Conservation (phyloP, 1,140 invertebrate genomes). For the Vanessa tameamea region DNA sequence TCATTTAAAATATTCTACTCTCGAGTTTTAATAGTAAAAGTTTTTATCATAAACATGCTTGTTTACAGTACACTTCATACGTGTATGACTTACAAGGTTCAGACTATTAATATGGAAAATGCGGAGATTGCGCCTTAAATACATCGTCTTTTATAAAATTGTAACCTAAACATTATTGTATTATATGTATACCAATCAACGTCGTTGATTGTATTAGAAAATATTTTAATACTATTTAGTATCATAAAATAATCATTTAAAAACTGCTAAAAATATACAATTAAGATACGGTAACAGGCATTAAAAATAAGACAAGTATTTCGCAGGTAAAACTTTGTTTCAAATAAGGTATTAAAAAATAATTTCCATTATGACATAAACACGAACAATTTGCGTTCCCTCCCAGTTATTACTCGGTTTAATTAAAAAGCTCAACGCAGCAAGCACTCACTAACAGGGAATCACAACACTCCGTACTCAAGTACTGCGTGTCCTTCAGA, state of each 20-base stretch:
- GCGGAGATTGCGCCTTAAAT: not conserved
- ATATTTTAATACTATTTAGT: too few species aligned
- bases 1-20: slow-evolving; percentile 3
- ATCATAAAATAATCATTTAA: too few species aligned
- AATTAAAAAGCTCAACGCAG: slow-evolving; percentile 70
- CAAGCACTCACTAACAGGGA: slow-evolving; percentile 60
- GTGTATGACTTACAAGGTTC: slow-evolving; percentile 8
- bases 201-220: too few species aligned
- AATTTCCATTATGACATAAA: slow-evolving; percentile 42
- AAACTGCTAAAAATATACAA: too few species aligned
- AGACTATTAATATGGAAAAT: slow-evolving; percentile 5
- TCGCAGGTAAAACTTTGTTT: not conserved
- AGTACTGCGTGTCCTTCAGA: slow-evolving; percentile 52
- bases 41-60: slow-evolving; percentile 8
- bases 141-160: not conserved
- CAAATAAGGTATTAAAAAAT: slow-evolving; percentile 32
- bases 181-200: too few species aligned
- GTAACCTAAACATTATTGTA: too few species aligned
- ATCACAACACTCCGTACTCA: slow-evolving; percentile 59
- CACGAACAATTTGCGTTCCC: slow-evolving; percentile 47
- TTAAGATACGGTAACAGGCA: too few species aligned
- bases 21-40: not conserved
- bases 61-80: not conserved
- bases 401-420: slow-evolving; percentile 55
- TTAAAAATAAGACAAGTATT: too few species aligned